Base-by-base conservation (phyloP, 2,113 vertebrate species). In the Rhipidura dahli region DNA sequence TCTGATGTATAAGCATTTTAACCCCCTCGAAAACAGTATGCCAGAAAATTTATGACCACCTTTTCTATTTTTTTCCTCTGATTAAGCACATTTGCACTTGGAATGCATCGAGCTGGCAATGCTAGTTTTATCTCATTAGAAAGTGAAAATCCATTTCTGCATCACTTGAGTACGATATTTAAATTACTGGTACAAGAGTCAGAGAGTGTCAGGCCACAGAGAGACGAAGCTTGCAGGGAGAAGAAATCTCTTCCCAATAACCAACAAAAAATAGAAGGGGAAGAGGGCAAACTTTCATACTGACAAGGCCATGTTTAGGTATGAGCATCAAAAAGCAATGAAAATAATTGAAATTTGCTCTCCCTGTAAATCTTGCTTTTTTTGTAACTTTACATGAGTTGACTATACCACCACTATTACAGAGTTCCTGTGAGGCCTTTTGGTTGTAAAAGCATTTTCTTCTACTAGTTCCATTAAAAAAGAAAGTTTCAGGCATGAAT, bases 381-480 rank as follows among this genome's bases (percentile, higher is more conserved):
- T 83, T 35, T 78, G 39, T 45, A 63, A 10, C 40, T 82, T 64
- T 79, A 68, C 9, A 5, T 1, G 1, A 49, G 40, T 18, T 0
- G 0, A 68, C 66, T 4, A 0, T 24, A 54, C 18, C 18, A 27
- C 30, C 3, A 1, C 13, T 31, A 57, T 57, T 64, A 73, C 42
- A 16, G 30, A 66, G 50, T 14, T 83, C 39, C 60, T 77, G 24
- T 19, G 23, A 81, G 42, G 13, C 28, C 53, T 80, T 90, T 80
- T 20, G 1, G 61, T 72, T 77, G 15, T 54, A 65, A 40, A 93
- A 88, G 23, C 70, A 22, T 86, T 80, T 88, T 81, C 64, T 78
- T 90, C 59, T 56, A 63, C 49, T 90, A 95, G 96, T 93, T 87
- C 60, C 51, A 83, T 91, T 88, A 81, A 93, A 51, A 51, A 75